Evolutionary conservation across 2,797 vertebrate species (phyloP).

Genomic region (Melanotaenia maccullochi): DNA sequence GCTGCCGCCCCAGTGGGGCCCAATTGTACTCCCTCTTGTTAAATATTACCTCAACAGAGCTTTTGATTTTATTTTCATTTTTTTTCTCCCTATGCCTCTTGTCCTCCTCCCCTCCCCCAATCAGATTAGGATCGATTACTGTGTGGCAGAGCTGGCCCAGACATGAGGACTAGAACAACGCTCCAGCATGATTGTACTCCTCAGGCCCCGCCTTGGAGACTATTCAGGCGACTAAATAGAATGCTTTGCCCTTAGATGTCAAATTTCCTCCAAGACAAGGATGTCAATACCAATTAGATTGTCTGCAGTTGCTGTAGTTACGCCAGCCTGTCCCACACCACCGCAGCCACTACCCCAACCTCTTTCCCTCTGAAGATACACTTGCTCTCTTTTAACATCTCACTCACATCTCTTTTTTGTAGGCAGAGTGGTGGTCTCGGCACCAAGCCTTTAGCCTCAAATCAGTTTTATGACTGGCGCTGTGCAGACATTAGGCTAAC

Average conservation of each 20-base stretch:
- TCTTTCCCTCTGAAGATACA: constrained; percentile 76
- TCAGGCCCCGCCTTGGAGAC: constrained; percentile 81
- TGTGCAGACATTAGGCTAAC: constrained; percentile 85
- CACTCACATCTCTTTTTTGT: constrained; percentile 78
- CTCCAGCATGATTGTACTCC: constrained; percentile 75
- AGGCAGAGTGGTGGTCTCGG: constrained; percentile 78
- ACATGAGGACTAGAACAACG: constrained; percentile 77
- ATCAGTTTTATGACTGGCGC: constrained; percentile 85
- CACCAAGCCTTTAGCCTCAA: constrained; percentile 83
- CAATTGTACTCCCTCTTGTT: constrained; percentile 84
- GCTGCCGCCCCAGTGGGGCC: constrained; percentile 60
- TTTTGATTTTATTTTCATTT: constrained; percentile 88
- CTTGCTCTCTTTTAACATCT: constrained; percentile 79
- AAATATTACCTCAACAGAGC: constrained; percentile 85
- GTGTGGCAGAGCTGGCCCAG: constrained; percentile 75
- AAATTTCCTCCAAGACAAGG: constrained; percentile 88
- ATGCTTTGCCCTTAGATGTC: constrained; percentile 91
- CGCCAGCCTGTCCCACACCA: constrained; percentile 64
- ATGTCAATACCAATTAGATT: constrained; percentile 90
- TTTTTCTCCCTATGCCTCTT: constrained; percentile 72
- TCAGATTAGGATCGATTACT: constrained; percentile 87
- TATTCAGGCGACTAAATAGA: constrained; percentile 89
- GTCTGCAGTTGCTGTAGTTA: constrained; percentile 84
- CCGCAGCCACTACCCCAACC: constrained; percentile 57
- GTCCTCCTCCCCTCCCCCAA: constrained; percentile 76